phyloP scores from a whole-genome alignment of 2,888 invertebrate genomes.

The Alviniconcha strummeri region DNA sequence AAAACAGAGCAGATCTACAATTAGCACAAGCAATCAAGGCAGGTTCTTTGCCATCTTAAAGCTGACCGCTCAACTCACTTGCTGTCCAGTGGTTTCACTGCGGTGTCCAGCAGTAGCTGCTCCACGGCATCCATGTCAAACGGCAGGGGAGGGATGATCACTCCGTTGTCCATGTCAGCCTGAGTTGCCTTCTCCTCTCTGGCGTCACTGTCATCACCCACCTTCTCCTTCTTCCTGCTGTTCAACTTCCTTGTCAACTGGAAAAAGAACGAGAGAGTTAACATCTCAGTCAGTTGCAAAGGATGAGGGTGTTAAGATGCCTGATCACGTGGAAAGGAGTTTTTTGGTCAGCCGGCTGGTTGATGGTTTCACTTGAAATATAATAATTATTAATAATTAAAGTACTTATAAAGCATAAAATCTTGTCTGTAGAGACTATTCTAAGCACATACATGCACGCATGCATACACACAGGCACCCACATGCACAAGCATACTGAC shows the following conservation, averaged over 20 bases:
- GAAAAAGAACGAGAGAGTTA: neutral
- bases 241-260: slow-evolving; percentile 58
- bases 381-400: too few relatives aligned
- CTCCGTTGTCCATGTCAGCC: slow-evolving; percentile 46
- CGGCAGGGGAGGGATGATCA: slow-evolving; percentile 54
- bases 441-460: neutral
- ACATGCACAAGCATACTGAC: neutral
- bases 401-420: too few relatives aligned
- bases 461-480: neutral
- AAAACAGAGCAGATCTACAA: neutral
- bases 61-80: slow-evolving; percentile 59
- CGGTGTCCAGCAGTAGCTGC: slow-evolving; percentile 69
- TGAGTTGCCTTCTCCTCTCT: slow-evolving; percentile 48
- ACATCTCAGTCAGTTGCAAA: neutral
- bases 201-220: slow-evolving; percentile 36
- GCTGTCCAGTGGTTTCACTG: slow-evolving; percentile 69
- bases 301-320: neutral
- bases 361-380: too few relatives aligned
- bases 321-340: too few relatives aligned
- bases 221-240: slow-evolving; percentile 39
- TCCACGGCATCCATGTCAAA: slow-evolving; percentile 68
- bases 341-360: too few relatives aligned
- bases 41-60: neutral
- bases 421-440: neutral
- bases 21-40: neutral